These are phyloP conservation scores for Mormyrus lacerda DNA, from an alignment of 2,113 vertebrate species.

Conservation along the genomic window DNA sequence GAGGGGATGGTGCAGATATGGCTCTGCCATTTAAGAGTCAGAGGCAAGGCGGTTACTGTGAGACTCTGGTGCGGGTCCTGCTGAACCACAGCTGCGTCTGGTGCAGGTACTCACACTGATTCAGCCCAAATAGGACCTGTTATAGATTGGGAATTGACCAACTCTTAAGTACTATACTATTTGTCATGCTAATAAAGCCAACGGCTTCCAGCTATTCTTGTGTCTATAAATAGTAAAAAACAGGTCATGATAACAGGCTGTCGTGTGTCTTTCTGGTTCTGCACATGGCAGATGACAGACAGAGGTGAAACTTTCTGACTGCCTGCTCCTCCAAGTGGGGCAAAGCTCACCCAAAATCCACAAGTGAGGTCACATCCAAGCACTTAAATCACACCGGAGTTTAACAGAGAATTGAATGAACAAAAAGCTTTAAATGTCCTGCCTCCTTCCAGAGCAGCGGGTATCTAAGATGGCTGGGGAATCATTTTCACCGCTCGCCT, in stretches of 20 bases:
- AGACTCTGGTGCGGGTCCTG: neutral
- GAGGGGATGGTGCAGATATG: constrained; percentile 38
- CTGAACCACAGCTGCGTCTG: neutral
- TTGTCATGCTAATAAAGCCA: neutral
- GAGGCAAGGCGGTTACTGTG: constrained; percentile 24
- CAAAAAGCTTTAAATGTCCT: neutral
- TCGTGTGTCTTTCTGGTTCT: neutral
- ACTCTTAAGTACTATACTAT: neutral
- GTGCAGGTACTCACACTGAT: neutral
- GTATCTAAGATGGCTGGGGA: neutral
- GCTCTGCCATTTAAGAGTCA: constrained; percentile 39
- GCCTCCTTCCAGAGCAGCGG: neutral
- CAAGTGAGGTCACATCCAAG: neutral
- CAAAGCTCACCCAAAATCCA: neutral
- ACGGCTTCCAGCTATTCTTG: neutral
- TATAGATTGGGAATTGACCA: neutral
- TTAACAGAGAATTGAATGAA: neutral
- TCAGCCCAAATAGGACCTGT: neutral
- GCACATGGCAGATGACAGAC: neutral
- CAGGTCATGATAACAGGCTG: neutral
- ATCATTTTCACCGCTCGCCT: neutral
- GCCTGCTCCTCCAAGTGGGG: neutral
- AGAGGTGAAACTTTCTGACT: neutral
- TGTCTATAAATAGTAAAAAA: neutral
- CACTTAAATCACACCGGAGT: neutral